Evolutionary conservation across 1,140 invertebrate genomes (phyloP).

Genomic region (Eupristina koningsbergeri): DNA sequence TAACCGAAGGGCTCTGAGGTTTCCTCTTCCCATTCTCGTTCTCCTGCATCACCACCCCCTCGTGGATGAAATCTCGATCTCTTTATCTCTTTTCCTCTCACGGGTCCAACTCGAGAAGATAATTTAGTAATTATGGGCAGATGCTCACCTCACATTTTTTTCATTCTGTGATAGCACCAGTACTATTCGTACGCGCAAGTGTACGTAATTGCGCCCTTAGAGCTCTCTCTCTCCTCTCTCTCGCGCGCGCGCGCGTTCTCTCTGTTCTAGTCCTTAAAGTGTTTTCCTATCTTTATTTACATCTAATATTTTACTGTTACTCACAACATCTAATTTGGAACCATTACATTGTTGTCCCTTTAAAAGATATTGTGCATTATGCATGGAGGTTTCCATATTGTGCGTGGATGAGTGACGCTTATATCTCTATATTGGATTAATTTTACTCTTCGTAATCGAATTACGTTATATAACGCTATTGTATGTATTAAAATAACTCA

Average conservation of each 20-base stretch:
- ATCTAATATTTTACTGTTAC: background rate
- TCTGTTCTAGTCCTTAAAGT: background rate
- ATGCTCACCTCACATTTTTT: constrained; percentile 56
- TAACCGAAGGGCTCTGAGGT: constrained; percentile 34
- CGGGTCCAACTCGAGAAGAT: constrained; percentile 54
- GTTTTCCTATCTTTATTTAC: background rate
- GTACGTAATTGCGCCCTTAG: constrained; percentile 23
- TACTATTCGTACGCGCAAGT: constrained; percentile 3
- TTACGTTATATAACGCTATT: background rate
- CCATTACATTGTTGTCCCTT: background rate
- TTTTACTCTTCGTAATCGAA: background rate
- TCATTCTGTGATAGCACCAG: background rate
- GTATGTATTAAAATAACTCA: background rate
- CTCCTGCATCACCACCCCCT: constrained; percentile 42
- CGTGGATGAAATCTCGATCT: constrained; percentile 52
- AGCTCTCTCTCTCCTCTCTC: no score
- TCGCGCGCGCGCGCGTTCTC: no score
- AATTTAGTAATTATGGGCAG: constrained; percentile 66
- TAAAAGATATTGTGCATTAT: background rate
- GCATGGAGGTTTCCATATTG: background rate
- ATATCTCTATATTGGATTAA: background rate
- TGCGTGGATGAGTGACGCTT: no score
- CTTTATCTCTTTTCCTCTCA: constrained; percentile 39
- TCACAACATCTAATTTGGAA: background rate
- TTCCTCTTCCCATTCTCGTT: constrained; percentile 34